Evolutionary conservation across 92 coral and sea anemone genomes (phyloP), one percentile per base, ranked within the genome.

Genomic region (Blastomussa wellsi): DNA sequence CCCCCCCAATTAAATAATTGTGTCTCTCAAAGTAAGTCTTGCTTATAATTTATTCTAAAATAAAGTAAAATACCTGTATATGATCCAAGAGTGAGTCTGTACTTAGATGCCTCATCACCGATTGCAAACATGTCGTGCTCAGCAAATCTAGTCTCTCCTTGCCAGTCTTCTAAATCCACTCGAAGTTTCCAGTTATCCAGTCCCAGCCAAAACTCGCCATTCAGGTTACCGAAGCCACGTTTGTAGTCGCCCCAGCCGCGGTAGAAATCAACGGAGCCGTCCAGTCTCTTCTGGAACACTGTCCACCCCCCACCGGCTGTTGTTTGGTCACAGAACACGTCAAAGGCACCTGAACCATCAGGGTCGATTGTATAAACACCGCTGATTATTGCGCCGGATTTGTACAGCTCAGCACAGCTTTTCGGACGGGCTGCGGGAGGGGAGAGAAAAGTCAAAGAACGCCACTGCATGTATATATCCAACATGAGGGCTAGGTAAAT

Each of bases 221-320:
- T 77, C 53, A 84, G 76, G 82, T 84, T 52, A 31, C 88, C 82
- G 24, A 84, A 84, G 35, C 88, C 88, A 7, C n/a, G 37, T 59
- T 79, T 87, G 91, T 90, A 90, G 74, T 87, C 93, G 64, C 52
- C 33, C 93, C 91, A 90, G 55, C 75, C 91, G 36, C 93, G 93
- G 91, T 87, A 87, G 86, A 90, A 90, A 42, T 87, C 76, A 48
- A 90, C 93, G 74, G 93, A 83, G 52, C 93, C 93, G 89, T 90
- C 89, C 49, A 87, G 48, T 87, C 91, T 90, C 74, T 82, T 90
- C 60, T 95, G 97, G 51, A 95, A 87, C 62, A 95, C 87, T 13
- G 93, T 90, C 98, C 98, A 95, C 14, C 98, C 98, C 53, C 98
- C 98, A 7, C 93, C 90, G 37, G 70, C 88, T 10, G 94, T 93